phyloP scores from a whole-genome alignment of 2,888 invertebrate genomes.

The Lycocerus yunnanus region DNA sequence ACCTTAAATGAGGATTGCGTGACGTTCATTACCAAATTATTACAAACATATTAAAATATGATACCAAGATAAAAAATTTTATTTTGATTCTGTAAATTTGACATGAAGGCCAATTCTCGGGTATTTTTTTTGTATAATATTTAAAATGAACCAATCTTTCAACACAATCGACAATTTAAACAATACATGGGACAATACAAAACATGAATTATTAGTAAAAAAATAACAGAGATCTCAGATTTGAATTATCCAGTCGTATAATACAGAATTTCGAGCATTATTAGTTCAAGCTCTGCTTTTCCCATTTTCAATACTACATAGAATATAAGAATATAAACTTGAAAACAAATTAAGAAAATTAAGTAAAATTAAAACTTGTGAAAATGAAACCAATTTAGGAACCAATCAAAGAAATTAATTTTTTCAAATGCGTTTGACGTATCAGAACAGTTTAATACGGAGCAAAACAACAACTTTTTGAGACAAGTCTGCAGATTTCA shows the following conservation, averaged over 20 bases:
- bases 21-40: neutral
- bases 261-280: neutral
- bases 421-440: too few species aligned
- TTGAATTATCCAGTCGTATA: neutral
- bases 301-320: too few species aligned
- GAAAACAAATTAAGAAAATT: too few species aligned
- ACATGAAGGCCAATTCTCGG: neutral
- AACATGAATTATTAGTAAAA: neutral
- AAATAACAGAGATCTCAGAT: neutral
- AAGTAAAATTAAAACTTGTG: too few species aligned
- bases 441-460: too few species aligned
- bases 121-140: neutral
- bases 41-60: neutral
- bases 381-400: too few species aligned
- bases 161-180: neutral
- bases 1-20: neutral
- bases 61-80: neutral
- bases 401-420: too few species aligned
- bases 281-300: neutral
- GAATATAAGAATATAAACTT: too few species aligned
- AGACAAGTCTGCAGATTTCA: too few species aligned
- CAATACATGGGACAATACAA: neutral
- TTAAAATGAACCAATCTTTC: neutral
- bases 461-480: too few species aligned
- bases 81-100: neutral